Evolutionary conservation across 2,113 vertebrate genomes (phyloP).

Genomic region (Cyprinus carpio): DNA sequence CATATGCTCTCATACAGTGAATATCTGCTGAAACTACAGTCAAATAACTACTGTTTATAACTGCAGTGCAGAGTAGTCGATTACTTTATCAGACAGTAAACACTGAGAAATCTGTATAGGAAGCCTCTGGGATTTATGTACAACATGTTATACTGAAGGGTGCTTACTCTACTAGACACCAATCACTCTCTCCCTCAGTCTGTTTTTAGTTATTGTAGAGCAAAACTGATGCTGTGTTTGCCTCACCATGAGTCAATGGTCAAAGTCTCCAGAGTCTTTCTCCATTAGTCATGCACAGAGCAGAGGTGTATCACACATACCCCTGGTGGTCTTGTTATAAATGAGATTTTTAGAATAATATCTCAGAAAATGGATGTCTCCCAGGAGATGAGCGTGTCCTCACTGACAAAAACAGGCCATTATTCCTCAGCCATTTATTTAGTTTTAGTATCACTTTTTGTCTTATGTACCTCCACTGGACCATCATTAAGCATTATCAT

Average conservation of each 20-base stretch:
- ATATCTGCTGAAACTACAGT: neutral
- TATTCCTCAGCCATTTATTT: constrained; percentile 17
- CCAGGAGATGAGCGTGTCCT: constrained; percentile 16
- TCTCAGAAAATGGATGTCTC: constrained; percentile 51
- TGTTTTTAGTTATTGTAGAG: constrained; percentile 13
- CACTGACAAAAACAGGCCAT: constrained; percentile 27
- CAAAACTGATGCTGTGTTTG: constrained; percentile 41
- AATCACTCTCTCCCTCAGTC: neutral
- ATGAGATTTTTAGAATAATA: constrained; percentile 60
- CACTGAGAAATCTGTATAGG: constrained; percentile 5
- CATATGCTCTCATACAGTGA: neutral
- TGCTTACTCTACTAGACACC: constrained; percentile 30
- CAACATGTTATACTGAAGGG: constrained; percentile 18
- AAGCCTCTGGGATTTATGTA: constrained; percentile 8
- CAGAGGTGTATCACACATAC: constrained; percentile 25
- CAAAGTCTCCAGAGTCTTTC: constrained; percentile 36
- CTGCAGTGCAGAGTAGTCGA: constrained; percentile 60
- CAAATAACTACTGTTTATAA: constrained; percentile 52
- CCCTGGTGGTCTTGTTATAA: constrained; percentile 39
- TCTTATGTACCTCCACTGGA: neutral
- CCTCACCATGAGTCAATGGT: constrained; percentile 53
- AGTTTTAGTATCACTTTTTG: neutral
- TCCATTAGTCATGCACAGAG: constrained; percentile 48
- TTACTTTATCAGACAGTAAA: constrained; percentile 37
- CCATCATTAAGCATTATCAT: neutral